Evolutionary conservation across 1,140 invertebrate species (phyloP).

Genomic region (Bombus ignitus): DNA sequence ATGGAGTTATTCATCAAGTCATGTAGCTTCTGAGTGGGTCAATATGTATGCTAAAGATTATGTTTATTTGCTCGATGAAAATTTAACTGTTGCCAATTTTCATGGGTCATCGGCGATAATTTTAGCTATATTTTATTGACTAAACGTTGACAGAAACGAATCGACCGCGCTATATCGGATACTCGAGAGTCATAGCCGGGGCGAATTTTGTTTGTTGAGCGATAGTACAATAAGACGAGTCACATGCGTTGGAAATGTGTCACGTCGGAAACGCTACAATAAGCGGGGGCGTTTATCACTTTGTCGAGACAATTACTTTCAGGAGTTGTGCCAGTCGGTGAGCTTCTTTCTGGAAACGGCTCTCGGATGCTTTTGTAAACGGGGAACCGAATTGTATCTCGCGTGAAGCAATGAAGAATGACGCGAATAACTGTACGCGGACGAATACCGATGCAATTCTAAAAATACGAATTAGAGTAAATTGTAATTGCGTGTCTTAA

Average conservation of each 20-base stretch:
- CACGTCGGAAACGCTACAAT: background rate
- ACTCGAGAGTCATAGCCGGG: no score
- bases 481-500: background rate
- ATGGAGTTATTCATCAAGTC: no score
- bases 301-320: background rate
- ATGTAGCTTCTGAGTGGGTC: no score
- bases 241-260: background rate
- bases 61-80: no score
- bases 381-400: background rate
- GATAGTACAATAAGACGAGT: no score
- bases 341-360: background rate
- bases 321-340: background rate
- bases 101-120: no score
- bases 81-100: no score
- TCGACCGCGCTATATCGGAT: no score
- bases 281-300: constrained; percentile 5
- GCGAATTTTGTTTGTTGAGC: no score
- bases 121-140: no score
- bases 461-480: constrained; percentile 16
- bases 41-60: no score
- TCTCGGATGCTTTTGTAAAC: background rate
- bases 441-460: background rate
- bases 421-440: background rate
- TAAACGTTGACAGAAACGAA: no score
- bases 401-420: background rate